A percentile compares a stretch with the other conserved stretches of the same genome.
Evolutionary conservation across 2,113 vertebrate genomes (phyloP).

Genomic region (Collichthys lucidus): DNA sequence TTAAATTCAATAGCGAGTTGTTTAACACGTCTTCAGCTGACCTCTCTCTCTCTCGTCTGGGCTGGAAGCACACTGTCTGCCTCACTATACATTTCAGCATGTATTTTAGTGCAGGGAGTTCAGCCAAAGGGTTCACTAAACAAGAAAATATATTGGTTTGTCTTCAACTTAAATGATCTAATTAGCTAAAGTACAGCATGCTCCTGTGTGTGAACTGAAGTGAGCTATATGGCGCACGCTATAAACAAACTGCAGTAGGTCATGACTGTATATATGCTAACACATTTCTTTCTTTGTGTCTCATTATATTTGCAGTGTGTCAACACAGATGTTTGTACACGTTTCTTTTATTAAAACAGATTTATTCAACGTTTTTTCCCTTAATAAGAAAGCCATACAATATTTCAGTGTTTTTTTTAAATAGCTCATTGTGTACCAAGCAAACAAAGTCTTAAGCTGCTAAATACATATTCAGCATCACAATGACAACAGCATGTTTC

Average conservation of each 20-base stretch:
- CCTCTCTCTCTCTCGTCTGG: neutral
- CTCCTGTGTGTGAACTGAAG: neutral
- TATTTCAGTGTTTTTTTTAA: neutral
- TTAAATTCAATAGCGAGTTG: conserved; percentile 70
- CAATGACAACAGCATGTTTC: neutral
- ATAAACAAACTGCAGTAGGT: neutral
- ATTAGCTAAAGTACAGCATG: neutral
- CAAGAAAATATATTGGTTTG: neutral
- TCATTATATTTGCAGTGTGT: conserved; percentile 7
- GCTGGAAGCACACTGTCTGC: conserved; percentile 21
- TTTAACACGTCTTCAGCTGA: conserved; percentile 54
- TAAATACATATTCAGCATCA: neutral
- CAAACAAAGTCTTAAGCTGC: neutral
- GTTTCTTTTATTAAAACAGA: neutral
- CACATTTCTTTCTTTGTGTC: neutral
- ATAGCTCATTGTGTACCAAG: too few species aligned
- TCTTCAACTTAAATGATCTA: conserved; percentile 1
- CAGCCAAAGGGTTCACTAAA: neutral
- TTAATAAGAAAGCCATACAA: neutral
- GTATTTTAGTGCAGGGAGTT: neutral
- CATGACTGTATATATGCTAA: neutral
- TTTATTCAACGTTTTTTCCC: neutral
- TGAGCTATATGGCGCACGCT: neutral
- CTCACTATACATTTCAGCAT: neutral
- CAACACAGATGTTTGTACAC: neutral